Percentiles rank a stretch among this genome's conserved stretches.
Conservation (phyloP, 2,888 invertebrate genomes). For the Corbicula japonica region DNA sequence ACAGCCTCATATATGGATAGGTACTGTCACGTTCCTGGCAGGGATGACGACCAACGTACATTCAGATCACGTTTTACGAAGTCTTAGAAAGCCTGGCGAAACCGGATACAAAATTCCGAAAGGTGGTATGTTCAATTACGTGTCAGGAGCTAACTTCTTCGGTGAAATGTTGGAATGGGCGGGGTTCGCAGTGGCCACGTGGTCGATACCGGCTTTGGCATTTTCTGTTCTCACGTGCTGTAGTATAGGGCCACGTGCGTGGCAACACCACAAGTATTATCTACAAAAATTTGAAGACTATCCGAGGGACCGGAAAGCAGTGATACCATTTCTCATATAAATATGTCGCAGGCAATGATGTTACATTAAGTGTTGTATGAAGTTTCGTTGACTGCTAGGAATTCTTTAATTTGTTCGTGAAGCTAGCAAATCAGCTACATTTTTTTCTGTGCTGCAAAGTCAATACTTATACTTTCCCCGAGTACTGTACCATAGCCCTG, state of each 20-base stretch:
- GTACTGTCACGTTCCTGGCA: slow-evolving; percentile 80
- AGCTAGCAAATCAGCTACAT: too few relatives aligned
- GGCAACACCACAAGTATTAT: slow-evolving; percentile 87
- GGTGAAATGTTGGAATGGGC: slow-evolving; percentile 89
- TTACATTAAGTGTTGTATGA: too few relatives aligned
- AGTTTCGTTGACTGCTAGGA: too few relatives aligned
- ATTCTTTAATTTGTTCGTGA: too few relatives aligned
- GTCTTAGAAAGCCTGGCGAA: slow-evolving; percentile 87
- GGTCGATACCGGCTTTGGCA: slow-evolving; percentile 86
- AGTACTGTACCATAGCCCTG: too few relatives aligned
- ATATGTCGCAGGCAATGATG: too few relatives aligned
- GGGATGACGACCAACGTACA: slow-evolving; percentile 88
- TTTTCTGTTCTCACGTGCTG: slow-evolving; percentile 87
- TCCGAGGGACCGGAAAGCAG: too few relatives aligned
- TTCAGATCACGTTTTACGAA: slow-evolving; percentile 87
- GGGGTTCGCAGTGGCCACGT: slow-evolving; percentile 87
- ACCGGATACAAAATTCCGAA: slow-evolving; percentile 87
- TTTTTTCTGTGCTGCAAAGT: too few relatives aligned
- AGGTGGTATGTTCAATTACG: slow-evolving; percentile 87
- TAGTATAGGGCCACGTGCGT: slow-evolving; percentile 87
- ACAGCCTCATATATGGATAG: slow-evolving; percentile 67
- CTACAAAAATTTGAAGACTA: too few relatives aligned
- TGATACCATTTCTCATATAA: too few relatives aligned
- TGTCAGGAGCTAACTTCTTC: slow-evolving; percentile 88
- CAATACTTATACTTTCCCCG: too few relatives aligned